Conservation (phyloP, 2,888 invertebrate genomes). For the Nephrotoma appendiculata region DNA sequence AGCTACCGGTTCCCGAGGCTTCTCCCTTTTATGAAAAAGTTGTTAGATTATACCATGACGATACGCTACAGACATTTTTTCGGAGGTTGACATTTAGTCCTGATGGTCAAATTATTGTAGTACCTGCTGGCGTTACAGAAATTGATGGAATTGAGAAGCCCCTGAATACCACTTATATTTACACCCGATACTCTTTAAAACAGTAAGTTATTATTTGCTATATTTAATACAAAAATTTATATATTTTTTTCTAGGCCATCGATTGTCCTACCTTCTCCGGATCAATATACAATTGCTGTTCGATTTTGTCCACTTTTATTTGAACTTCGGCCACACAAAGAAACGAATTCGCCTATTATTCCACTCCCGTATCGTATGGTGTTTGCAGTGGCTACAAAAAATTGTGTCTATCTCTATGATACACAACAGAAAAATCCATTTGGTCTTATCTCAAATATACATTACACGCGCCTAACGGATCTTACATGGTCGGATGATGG, state of each 20-base stretch:
- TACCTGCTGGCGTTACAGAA: slow-evolving; percentile 77
- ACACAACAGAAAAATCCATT: slow-evolving; percentile 72
- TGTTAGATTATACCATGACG: slow-evolving; percentile 73
- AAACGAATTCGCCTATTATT: slow-evolving; percentile 40
- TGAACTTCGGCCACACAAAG: slow-evolving; percentile 35
- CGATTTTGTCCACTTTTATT: slow-evolving; percentile 68
- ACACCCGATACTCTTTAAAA: slow-evolving; percentile 44
- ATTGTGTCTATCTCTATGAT: slow-evolving; percentile 74
- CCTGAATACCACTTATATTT: slow-evolving; percentile 41
- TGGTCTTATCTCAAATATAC: slow-evolving; percentile 67
- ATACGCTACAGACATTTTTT: slow-evolving; percentile 88
- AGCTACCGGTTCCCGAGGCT: slow-evolving; percentile 40
- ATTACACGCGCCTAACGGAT: slow-evolving; percentile 80
- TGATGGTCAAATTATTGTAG: slow-evolving; percentile 80
- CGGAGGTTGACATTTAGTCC: slow-evolving; percentile 80
- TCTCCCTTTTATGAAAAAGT: slow-evolving; percentile 45
- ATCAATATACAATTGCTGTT: slow-evolving; percentile 68
- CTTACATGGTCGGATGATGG: slow-evolving; percentile 80
- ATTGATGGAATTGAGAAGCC: slow-evolving; percentile 49
- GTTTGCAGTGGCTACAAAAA: slow-evolving; percentile 82
- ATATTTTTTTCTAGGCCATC: slow-evolving; percentile 46
- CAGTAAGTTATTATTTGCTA: slow-evolving; percentile 32
- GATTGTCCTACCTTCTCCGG: slow-evolving; percentile 60
- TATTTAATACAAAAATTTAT: slow-evolving; percentile 6
- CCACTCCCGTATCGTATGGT: slow-evolving; percentile 64